Evolutionary conservation across 1,140 invertebrate genomes (phyloP), one percentile per base, ranked within the genome.

Genomic region (Scaptomyza montana): DNA sequence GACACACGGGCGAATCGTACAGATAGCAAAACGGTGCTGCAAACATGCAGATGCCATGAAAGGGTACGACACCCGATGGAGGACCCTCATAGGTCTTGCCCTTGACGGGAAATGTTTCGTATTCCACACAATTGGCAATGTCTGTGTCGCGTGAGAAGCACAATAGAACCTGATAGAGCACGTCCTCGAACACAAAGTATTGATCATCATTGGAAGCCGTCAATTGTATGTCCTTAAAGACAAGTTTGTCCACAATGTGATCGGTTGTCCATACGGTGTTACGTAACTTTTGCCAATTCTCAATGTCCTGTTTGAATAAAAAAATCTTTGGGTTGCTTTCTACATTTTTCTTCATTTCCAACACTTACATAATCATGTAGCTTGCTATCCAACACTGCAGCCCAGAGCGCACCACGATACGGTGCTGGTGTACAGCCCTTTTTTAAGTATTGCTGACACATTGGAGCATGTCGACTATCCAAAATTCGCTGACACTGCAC

Each of bases 21-120:
- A 99, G 90, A 89, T 98, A 99, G 91, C 98, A 99, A 82, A 99
- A 96, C 6, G 98, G 98, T 0, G 97, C 97, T 54, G 98, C 98
- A 93, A 98, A 98, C 98, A 99, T 99, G 7, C 98, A 96, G 91
- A 99, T 99, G 1, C 98, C 98, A 92, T 99, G 98, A 92, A 98
- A 99, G 6, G 98, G 98, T 79, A 99, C 97, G 13, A 99, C 95
- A 5, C 98, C 98, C 93, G 96, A 98, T 1, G 98, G 98, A 12
- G 98, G 98, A 90, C 94, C 82, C 5, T 93, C 94, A 3, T 94
- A 93, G 43, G 94, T 94, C 90, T 95, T 96, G n/a, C 95, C 95
- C 92, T 96, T 96, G 13, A 95, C 93, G 1, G 94, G 94, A 60
- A 95, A 94, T 0, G 95, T 93, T 55, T 94, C 94, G 59, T 93